Evolutionary conservation across 2,113 vertebrate species (phyloP), one percentile per base, ranked within the genome.

Genomic region (Poeciliopsis occidentalis): DNA sequence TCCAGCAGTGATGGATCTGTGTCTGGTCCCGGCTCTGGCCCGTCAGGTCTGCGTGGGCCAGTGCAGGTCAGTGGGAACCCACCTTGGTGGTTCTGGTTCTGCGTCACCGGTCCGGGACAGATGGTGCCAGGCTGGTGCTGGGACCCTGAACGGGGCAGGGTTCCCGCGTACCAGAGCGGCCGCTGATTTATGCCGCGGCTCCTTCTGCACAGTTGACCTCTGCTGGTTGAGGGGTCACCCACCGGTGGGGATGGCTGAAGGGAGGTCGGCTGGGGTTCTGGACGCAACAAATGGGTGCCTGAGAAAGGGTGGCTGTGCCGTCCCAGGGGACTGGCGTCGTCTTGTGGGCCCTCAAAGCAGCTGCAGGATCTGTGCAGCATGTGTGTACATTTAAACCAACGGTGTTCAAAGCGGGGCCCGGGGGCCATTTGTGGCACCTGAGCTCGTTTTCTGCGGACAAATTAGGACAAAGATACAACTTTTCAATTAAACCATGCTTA

Each of bases 201-300:
- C 82, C 89, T 75, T 84, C 78, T 83, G 90, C 83, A 30, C 88
- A 78, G 85, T 80, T 94, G 94, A 93, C 92, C 91, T 86, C 75
- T 88, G 80, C 87, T 91, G 90, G 91, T 78, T 77, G 81, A 64
- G 62, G 87, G 91, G 91, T 94, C 93, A 92, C 67, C 78, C 80
- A 37, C 75, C 54, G 73, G 60, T 75, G 64, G 72, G 67, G 70
- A 32, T 60, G n/a, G 31, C 47, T 32, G 29, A 15, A 44, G 71
- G 68, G 87, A 82, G 54, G 31, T 64, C 41, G 22, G 0, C 57
- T 37, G 44, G 44, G 44, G 81, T 57, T 57, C 7, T 57, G 17
- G 69, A 73, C 71, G 78, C 79, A 74, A 88, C 93, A 95, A 95
- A 95, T 93, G 93, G 92, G 83, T 82, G 88, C 92, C 91, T 93